Conservation (phyloP, 2,888 invertebrate genomes). For the Dascillus cervinus region DNA sequence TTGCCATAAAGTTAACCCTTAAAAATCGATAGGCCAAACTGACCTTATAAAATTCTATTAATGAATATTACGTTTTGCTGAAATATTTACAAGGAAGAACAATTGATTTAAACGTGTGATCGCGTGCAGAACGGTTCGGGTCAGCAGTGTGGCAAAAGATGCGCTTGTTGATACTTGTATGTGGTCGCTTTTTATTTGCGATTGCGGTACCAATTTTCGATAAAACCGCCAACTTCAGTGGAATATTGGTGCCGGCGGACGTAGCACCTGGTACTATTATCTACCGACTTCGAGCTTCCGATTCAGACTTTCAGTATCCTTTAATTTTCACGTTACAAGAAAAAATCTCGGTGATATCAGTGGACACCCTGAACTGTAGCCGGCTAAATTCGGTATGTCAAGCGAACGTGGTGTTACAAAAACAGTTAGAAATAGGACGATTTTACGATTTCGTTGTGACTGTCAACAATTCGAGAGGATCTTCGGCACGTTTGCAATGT, state of each 20-base stretch:
- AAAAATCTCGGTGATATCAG: constrained; percentile 66
- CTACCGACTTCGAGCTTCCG: constrained; percentile 80
- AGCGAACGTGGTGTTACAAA: constrained; percentile 74
- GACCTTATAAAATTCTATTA: too few relatives aligned
- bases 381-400: constrained; percentile 83
- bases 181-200: constrained; percentile 13
- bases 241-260: constrained; percentile 76
- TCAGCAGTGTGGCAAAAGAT: constrained; percentile 14
- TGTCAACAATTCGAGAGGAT: constrained; percentile 64
- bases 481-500: constrained; percentile 15
- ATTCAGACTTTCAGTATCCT: constrained; percentile 83
- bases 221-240: constrained; percentile 72
- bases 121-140: constrained; percentile 6
- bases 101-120: constrained; percentile 18
- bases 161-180: constrained; percentile 28
- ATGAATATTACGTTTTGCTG: too few relatives aligned
- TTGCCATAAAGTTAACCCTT: too few relatives aligned
- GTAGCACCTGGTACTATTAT: constrained; percentile 77
- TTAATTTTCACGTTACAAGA: constrained; percentile 70
- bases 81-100: constrained; percentile 21
- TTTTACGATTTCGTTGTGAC: constrained; percentile 71
- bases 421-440: constrained; percentile 70
- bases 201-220: constrained; percentile 76
- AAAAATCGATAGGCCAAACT: too few relatives aligned
- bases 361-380: constrained; percentile 77